phyloP scores from a whole-genome alignment of 1,140 invertebrate genomes.

The Diorhabda carinulata region DNA sequence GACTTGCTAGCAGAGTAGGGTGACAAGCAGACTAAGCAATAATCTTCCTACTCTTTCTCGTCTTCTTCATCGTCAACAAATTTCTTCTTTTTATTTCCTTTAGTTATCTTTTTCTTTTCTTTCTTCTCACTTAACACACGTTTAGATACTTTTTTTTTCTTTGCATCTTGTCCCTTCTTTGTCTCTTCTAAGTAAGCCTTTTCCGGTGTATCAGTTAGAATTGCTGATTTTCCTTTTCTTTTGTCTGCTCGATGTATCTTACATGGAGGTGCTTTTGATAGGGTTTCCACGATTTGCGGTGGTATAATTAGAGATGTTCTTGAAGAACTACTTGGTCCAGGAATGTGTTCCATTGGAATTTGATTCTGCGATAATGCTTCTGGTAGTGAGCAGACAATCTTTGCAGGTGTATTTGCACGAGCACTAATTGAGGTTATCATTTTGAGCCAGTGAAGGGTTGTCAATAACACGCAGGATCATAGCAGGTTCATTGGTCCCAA shows the following conservation, averaged over 20 bases:
- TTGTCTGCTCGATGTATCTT: no score
- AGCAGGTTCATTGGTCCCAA: no score
- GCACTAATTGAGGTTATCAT: no score
- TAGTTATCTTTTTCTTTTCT: background rate
- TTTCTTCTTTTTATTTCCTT: background rate
- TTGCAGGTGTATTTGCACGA: no score
- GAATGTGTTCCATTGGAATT: conserved; percentile 4
- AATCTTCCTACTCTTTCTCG: background rate
- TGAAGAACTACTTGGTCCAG: conserved; percentile 1
- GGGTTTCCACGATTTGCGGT: background rate
- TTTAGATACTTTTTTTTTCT: background rate
- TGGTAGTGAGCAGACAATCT: no score
- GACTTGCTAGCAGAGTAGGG: conserved; percentile 5
- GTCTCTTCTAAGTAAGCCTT: background rate
- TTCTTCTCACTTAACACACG: background rate
- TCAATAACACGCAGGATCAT: no score
- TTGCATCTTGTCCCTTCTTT: background rate
- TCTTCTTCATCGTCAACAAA: background rate
- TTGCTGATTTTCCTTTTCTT: background rate
- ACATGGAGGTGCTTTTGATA: background rate
- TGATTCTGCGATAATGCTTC: background rate
- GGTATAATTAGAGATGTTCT: background rate
- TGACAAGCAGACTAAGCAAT: background rate
- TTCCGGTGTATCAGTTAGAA: conserved; percentile 7
- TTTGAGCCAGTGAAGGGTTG: no score